Evolutionary conservation across 1,140 invertebrate species (phyloP).

Genomic region (Drosophila mayri): DNA sequence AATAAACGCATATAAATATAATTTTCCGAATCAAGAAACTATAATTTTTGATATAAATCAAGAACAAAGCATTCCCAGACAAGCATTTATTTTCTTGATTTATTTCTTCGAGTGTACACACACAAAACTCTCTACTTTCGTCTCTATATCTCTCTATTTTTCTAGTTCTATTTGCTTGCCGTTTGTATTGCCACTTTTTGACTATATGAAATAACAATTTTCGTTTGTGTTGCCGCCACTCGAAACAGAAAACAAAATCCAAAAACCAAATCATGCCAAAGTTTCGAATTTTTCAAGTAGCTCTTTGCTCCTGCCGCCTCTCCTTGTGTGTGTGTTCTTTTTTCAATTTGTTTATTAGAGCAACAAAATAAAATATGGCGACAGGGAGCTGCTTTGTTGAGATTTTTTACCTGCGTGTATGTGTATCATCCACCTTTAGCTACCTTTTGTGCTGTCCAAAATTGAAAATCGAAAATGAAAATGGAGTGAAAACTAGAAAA

Average conservation of each 20-base stretch:
- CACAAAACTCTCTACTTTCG: conserved; percentile 3
- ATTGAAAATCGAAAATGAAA: conserved; percentile 26
- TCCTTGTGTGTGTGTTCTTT: conserved; percentile 34
- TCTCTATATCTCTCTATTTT: conserved; percentile 37
- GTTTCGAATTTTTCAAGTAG: conserved; percentile 67
- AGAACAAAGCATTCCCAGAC: conserved; percentile 2
- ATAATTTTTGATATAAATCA: too few relatives aligned
- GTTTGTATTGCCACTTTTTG: conserved; percentile 72
- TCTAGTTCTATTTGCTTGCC: conserved; percentile 62
- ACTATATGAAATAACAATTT: conserved; percentile 52
- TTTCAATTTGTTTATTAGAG: conserved; percentile 65
- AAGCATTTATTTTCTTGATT: not conserved
- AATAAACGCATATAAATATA: too few relatives aligned
- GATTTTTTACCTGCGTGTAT: conserved; percentile 48
- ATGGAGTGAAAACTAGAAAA: conserved; percentile 29
- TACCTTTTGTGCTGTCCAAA: conserved; percentile 54
- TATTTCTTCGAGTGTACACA: conserved; percentile 11
- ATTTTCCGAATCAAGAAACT: not conserved
- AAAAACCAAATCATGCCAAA: conserved; percentile 30
- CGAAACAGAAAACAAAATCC: conserved; percentile 13
- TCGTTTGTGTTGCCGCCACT: conserved; percentile 50
- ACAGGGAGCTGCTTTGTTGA: conserved; percentile 61
- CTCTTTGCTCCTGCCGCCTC: conserved; percentile 46
- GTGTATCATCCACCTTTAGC: conserved; percentile 47
- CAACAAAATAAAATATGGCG: conserved; percentile 32